These are phyloP conservation scores for Palythoa caribaeorum DNA, from an alignment of 92 coral and sea anemone genomes.

Conservation along the genomic window DNA sequence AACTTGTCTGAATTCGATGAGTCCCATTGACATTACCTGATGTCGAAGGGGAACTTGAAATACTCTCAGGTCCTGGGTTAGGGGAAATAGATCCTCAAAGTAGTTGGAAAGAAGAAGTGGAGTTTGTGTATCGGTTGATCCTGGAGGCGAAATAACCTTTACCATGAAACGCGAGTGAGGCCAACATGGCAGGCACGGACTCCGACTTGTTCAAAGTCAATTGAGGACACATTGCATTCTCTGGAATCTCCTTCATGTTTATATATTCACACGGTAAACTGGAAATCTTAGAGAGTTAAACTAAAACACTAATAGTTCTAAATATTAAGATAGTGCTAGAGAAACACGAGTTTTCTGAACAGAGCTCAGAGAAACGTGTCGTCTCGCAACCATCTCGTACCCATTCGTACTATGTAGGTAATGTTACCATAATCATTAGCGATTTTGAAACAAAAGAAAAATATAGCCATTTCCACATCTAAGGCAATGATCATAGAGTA, in stretches of 20 bases:
- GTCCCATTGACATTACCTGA: neutral
- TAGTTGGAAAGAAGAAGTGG: slow-evolving; percentile 50
- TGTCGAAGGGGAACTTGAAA: slow-evolving; percentile 9
- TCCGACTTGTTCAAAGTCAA: slow-evolving; percentile 8
- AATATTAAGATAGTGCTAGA: neutral
- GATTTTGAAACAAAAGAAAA: too few species aligned
- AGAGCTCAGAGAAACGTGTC: slow-evolving; percentile 4
- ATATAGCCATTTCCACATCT: too few species aligned
- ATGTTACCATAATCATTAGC: too few species aligned
- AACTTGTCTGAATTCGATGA: neutral
- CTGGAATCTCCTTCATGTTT: neutral
- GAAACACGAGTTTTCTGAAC: neutral
- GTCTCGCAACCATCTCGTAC: neutral
- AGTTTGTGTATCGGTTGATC: slow-evolving; percentile 54
- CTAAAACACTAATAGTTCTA: neutral
- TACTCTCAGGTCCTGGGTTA: slow-evolving; percentile 44
- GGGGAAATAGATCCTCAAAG: slow-evolving; percentile 41
- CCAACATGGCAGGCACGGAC: slow-evolving; percentile 13
- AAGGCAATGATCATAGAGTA: too few species aligned
- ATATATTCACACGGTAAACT: slow-evolving; percentile 12
- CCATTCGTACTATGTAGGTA: too few species aligned
- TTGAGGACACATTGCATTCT: neutral
- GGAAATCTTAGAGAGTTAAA: neutral
- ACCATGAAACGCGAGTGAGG: slow-evolving; percentile 2
- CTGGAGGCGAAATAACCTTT: slow-evolving; percentile 57